Percentiles rank a stretch among this genome's conserved stretches.
phyloP scores from a whole-genome alignment of 2,113 vertebrate genomes.

The Muscicapa adusta region DNA sequence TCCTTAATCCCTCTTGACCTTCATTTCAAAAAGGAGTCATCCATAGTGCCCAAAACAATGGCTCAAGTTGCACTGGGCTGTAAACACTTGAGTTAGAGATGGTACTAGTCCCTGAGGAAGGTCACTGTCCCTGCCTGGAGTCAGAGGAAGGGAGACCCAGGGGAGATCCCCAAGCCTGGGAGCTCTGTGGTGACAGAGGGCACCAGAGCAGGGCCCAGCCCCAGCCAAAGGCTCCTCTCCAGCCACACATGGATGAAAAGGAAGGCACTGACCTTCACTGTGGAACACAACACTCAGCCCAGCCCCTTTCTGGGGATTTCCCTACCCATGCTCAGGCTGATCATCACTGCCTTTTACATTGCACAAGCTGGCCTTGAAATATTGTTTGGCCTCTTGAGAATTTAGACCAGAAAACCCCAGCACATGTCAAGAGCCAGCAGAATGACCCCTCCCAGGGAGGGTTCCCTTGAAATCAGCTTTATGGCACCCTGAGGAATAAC shows the following conservation, averaged over 20 bases:
- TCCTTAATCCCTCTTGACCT: not conserved
- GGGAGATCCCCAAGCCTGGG: not conserved
- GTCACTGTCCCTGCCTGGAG: not conserved
- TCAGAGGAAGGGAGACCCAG: rapidly evolving
- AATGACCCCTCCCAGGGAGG: rapidly evolving
- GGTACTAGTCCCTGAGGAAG: not conserved
- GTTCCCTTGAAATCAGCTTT: not conserved
- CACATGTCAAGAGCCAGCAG: not conserved
- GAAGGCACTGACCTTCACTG: not conserved
- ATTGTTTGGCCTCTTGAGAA: not conserved
- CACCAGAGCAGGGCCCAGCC: not conserved
- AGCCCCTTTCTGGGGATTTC: not conserved
- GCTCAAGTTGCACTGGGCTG: not conserved
- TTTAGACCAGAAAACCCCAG: not conserved
- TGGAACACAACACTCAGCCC: not conserved
- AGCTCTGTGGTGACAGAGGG: not conserved
- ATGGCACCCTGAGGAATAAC: not conserved
- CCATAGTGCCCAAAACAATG: not conserved
- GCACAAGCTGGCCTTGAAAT: not conserved
- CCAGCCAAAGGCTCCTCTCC: not conserved
- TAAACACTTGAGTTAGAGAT: not conserved
- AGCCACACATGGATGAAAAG: rapidly evolving
- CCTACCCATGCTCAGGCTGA: not conserved
- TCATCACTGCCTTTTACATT: not conserved
- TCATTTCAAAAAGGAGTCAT: not conserved